Evolutionary conservation across 2,888 invertebrate genomes (phyloP), one percentile per base, ranked within the genome.

Genomic region (Pseudococcus viburni): DNA sequence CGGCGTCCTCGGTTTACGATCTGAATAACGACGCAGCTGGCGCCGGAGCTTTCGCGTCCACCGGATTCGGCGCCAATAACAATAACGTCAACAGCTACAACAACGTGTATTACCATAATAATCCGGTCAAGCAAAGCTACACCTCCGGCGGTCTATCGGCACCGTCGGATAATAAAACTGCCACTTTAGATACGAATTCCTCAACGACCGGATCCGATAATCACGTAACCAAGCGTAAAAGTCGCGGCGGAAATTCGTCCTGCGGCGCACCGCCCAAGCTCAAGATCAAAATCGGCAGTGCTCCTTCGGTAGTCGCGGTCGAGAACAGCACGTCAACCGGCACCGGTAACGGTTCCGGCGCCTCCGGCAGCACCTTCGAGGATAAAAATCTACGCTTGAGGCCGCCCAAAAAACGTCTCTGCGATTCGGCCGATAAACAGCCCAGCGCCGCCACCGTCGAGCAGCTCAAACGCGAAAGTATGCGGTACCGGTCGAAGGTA

Each of bases 401-500:
- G 90, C 97, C 97, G 85, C 97, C 97, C 0, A 97, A 97, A 92
- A 97, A 97, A 91, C 94, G 96, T 19, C 91, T 95, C 42, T 93
- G 94, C 64, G 93, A 92, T 89, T 90, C 90, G 89, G 89, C 90
- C 55, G 89, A 89, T 83, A 89, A 89, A 19, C 77, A 84, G 17
- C 89, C 89, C 42, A 93, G 93, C 89, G 94, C 93, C 19, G 94
- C 94, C 89, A 95, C 95, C 89, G 94, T 96, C 90, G 96, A 97
- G 91, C 96, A 96, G 91, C 92, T 96, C 85, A 95, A 95, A 89
- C 94, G 96, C 2, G 96, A 97, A 90, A 96, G 95, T 90, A 97
- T 97, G 97, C 96, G 96, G 91, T 97, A 94, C 92, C 93, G 97
- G 19, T 94, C 95, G 89, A 94, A 94, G 93, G 95, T 97, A 4